These are phyloP conservation scores for Elephas maximus DNA, from an alignment of 2,113 vertebrate genomes.

Conservation along the genomic window DNA sequence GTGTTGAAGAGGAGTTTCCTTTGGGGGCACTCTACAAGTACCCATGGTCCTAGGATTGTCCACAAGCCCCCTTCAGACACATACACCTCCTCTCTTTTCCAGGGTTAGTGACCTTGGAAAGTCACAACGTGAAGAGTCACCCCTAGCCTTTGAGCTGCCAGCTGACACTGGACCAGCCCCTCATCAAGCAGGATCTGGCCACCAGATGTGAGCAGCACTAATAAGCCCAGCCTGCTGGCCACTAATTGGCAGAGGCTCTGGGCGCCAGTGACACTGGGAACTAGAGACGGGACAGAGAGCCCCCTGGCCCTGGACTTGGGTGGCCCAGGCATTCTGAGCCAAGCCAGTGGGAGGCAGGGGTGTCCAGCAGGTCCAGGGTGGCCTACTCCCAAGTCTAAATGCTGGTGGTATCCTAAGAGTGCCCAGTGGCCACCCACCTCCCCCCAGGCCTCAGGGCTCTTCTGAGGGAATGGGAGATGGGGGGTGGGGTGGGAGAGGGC, in stretches of 20 bases:
- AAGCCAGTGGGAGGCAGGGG: background rate
- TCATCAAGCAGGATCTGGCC: background rate
- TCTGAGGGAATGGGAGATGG: background rate
- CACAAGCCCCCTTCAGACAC: rapidly evolving
- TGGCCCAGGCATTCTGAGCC: rapidly evolving
- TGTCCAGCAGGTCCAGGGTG: background rate
- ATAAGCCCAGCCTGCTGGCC: slow-evolving; percentile 37
- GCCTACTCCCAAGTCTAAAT: background rate
- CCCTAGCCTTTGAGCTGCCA: background rate
- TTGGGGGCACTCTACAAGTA: rapidly evolving
- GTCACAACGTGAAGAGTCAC: background rate
- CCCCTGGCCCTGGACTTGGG: background rate
- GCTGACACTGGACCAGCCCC: rapidly evolving
- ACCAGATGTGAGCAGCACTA: slow-evolving; percentile 33
- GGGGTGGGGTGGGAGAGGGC: rapidly evolving
- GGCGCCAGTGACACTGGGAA: background rate
- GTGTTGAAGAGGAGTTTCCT: background rate
- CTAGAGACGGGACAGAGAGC: background rate
- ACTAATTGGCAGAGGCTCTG: slow-evolving; percentile 57
- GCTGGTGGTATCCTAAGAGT: background rate
- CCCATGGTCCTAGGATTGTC: rapidly evolving
- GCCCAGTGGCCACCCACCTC: background rate
- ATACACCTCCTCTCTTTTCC: rapidly evolving
- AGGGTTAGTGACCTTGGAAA: background rate
- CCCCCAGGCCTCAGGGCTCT: background rate